Base-by-base conservation (phyloP, 2,113 vertebrate genomes). In the Erythrocercus mccallii region DNA sequence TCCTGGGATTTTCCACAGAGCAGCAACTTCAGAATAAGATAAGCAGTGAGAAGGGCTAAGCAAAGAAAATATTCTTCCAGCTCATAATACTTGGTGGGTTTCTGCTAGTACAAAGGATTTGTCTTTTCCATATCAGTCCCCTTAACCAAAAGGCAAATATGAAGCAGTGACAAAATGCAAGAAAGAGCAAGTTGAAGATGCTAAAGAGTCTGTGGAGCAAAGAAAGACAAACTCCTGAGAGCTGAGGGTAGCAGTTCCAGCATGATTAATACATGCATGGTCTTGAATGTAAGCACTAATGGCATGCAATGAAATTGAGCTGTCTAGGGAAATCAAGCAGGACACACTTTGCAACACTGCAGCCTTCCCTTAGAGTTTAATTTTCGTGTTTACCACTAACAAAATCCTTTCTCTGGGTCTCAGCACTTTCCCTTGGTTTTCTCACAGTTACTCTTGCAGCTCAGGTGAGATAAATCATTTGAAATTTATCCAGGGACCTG, bases 241-340 rank as follows among this genome's bases (percentile, higher is more conserved):
- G 74, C 90, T 96, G 79, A 93, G 64, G 60, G 86, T 71, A 90
- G 94, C 95, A 94, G 60, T 81, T 90, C 79, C 76, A 94, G 40
- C 24, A 73, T 73, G 68, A 95, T 95, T 93, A 96, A 96, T 93
- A 88, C 37, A 88, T 74, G 47, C 87, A 90, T 6, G 0, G n/a
- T 83, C 88, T 80, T 66, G 85, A 88, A 82, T 4, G 35, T 53
- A 86, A 81, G 79, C 33, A 10, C 66, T 96, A 91, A 94, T 70
- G 38, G 84, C 90, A 60, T 48, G 44, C 71, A 91, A 60, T 62
- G 64, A 81, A 94, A 92, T n/a, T 60, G 51, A 92, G 74, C 31
- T 86, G 74, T 51, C 84, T 70, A 31, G 88, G 96, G 93, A 96
- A 95, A 97, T 94, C 87, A 96, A 92, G 81, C 38, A 94, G 66